Evolutionary conservation across 53 echinoderm and acorn worm species (phyloP).

Genomic region (Hippasteria phrygiana): DNA sequence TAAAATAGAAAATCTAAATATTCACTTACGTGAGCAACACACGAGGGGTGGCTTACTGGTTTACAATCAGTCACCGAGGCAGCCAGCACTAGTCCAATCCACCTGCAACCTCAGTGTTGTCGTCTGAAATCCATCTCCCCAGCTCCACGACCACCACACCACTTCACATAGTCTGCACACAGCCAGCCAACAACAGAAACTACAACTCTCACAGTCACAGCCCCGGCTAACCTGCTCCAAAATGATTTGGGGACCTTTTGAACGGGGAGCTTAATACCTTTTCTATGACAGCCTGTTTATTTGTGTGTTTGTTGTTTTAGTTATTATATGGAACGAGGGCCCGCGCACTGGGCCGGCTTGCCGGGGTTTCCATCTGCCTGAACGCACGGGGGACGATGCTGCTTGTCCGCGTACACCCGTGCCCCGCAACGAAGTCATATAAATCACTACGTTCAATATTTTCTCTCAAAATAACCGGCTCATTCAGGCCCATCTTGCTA

Average conservation of each 20-base stretch:
- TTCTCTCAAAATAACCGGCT: slow-evolving; percentile 84
- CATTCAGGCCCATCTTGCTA: slow-evolving; percentile 47
- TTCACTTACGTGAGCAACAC: not conserved
- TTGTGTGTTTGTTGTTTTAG: slow-evolving; percentile 96
- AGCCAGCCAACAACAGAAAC: not conserved
- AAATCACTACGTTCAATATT: slow-evolving; percentile 92
- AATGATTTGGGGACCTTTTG: slow-evolving; percentile 67
- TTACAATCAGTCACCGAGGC: not conserved
- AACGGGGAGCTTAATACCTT: slow-evolving; percentile 79
- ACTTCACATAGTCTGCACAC: not conserved
- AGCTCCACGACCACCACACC: not conserved
- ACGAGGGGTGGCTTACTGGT: not conserved
- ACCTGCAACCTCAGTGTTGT: not conserved
- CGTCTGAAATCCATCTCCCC: not conserved
- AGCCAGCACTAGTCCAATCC: not conserved
- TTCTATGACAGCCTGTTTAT: slow-evolving; percentile 84
- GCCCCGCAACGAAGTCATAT: slow-evolving; percentile 82
- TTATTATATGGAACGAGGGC: slow-evolving; percentile 75
- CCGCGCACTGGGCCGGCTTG: slow-evolving; percentile 14
- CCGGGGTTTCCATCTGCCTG: slow-evolving; percentile 21
- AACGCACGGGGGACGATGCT: slow-evolving; percentile 29
- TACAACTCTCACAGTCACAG: slow-evolving; percentile 11
- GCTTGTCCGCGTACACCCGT: slow-evolving; percentile 24
- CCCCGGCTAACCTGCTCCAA: slow-evolving; percentile 34
- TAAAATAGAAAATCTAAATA: not conserved